Percentiles rank a stretch among this genome's conserved stretches.
Evolutionary conservation across 2,113 vertebrate species (phyloP).

Genomic region (Chaetops frenatus): DNA sequence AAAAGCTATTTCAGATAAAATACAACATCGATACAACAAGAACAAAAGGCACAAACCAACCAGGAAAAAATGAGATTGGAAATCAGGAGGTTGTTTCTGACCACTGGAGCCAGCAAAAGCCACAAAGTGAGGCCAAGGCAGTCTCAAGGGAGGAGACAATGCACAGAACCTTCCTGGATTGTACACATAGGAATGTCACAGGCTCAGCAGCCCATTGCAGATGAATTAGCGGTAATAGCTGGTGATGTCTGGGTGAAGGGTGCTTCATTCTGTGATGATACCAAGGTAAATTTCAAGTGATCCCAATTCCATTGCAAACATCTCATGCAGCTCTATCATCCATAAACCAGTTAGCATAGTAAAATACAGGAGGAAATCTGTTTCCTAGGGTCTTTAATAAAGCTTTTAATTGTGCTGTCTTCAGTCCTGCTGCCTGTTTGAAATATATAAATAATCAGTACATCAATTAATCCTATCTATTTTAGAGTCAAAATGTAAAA

Average conservation of each 20-base stretch:
- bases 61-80: background rate
- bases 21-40: background rate
- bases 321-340: background rate
- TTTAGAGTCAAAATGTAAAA: background rate
- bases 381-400: background rate
- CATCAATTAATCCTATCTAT: background rate
- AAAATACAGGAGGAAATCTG: background rate
- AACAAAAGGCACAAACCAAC: background rate
- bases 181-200: rapidly evolving
- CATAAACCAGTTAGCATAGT: background rate
- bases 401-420: background rate
- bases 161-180: background rate
- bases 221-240: background rate
- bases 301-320: background rate
- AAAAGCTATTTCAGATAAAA: background rate
- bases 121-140: background rate
- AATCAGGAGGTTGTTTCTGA: background rate
- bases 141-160: background rate
- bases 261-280: background rate
- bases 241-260: background rate
- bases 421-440: background rate
- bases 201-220: background rate
- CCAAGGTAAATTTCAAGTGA: background rate
- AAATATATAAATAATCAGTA: background rate
- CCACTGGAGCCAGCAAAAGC: background rate